These are phyloP conservation scores for Drosophila borborema DNA, from an alignment of 2,888 invertebrate genomes.

Conservation along the genomic window DNA sequence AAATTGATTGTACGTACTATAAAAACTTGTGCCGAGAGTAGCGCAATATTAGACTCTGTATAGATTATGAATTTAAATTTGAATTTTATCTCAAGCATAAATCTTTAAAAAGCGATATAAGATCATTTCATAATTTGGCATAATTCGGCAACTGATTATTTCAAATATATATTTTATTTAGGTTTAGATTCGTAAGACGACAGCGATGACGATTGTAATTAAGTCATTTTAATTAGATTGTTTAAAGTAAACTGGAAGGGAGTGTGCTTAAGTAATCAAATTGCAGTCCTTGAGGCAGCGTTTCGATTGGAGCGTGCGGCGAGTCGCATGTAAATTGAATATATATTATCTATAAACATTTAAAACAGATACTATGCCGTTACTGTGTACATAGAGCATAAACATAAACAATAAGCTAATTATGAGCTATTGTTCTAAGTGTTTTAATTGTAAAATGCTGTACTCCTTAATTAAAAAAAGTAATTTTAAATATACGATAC, in stretches of 20 bases:
- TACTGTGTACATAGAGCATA: slow-evolving; percentile 67
- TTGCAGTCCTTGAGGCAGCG: slow-evolving; percentile 8
- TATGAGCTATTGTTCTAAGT: slow-evolving; percentile 60
- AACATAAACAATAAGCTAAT: slow-evolving; percentile 56
- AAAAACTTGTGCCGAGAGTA: slow-evolving; percentile 14
- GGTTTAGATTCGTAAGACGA: slow-evolving; percentile 47
- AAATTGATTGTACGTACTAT: slow-evolving; percentile 26
- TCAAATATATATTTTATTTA: slow-evolving; percentile 27
- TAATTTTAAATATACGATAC: slow-evolving; percentile 61
- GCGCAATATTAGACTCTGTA: slow-evolving; percentile 39
- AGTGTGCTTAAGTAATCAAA: slow-evolving; percentile 19
- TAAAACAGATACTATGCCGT: slow-evolving; percentile 46
- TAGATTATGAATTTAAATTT: slow-evolving; percentile 46
- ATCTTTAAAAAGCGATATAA: slow-evolving; percentile 8
- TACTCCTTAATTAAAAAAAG: slow-evolving; percentile 70
- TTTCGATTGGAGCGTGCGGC: slow-evolving; percentile 20
- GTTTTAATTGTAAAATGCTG: slow-evolving; percentile 73
- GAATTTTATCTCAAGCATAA: slow-evolving; percentile 21
- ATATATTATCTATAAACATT: slow-evolving; percentile 46
- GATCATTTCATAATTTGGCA: slow-evolving; percentile 30
- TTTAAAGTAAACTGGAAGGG: slow-evolving; percentile 37
- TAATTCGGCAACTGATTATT: slow-evolving; percentile 33
- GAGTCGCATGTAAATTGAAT: slow-evolving; percentile 60
- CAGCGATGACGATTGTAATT: slow-evolving; percentile 43
- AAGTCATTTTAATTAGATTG: slow-evolving; percentile 65